Evolutionary conservation across 2,888 invertebrate genomes (phyloP).

Genomic region (Platycnemis pennipes): DNA sequence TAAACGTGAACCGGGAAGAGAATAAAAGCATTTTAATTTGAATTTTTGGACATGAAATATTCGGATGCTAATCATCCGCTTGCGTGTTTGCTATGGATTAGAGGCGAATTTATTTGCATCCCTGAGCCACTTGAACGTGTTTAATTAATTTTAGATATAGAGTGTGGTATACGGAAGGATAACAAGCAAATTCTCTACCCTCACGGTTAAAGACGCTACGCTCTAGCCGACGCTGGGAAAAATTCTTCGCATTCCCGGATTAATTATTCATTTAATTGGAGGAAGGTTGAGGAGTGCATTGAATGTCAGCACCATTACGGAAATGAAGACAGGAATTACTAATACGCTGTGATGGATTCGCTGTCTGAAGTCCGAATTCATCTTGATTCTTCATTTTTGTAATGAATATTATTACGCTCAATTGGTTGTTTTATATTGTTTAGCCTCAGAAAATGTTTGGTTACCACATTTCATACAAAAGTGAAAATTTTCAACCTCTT

Average conservation of each 20-base stretch:
- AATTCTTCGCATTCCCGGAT: not conserved
- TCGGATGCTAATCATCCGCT: not conserved
- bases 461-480: too few relatives aligned
- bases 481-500: too few relatives aligned
- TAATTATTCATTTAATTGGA: constrained; percentile 16
- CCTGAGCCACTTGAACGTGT: not conserved
- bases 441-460: not conserved
- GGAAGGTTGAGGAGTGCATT: not conserved
- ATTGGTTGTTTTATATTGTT: not conserved
- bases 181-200: not conserved
- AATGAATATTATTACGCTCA: not conserved
- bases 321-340: not conserved
- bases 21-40: too few relatives aligned
- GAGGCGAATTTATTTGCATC: not conserved
- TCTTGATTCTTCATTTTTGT: not conserved
- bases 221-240: not conserved
- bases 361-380: not conserved
- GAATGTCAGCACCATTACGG: not conserved
- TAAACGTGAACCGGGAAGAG: too few relatives aligned
- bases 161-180: not conserved
- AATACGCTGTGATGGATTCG: not conserved
- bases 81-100: not conserved
- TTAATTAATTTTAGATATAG: not conserved
- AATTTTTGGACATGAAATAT: too few relatives aligned
- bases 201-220: not conserved